Conservation (phyloP, 2,113 vertebrate genomes). For the Chionodraco myersi region DNA sequence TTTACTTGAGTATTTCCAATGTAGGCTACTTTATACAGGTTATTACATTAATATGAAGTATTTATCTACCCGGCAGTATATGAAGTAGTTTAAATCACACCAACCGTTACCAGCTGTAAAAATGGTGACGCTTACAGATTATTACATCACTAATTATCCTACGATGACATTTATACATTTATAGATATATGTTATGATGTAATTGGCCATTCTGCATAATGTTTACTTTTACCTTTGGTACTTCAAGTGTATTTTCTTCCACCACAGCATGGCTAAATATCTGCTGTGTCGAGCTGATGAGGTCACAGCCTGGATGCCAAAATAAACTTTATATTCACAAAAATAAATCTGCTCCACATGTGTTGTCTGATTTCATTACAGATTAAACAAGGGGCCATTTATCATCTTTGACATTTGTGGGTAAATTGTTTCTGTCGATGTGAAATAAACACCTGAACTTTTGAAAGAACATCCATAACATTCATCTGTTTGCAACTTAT, state of each 20-base stretch:
- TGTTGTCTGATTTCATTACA: too few relatives aligned
- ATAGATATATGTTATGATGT: neutral
- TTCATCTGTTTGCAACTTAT: too few relatives aligned
- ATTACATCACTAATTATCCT: neutral
- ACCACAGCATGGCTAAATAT: neutral
- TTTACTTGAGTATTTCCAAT: too few relatives aligned
- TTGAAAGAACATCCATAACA: too few relatives aligned
- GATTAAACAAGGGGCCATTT: too few relatives aligned
- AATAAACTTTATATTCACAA: slow-evolving; percentile 35
- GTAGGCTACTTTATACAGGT: too few relatives aligned
- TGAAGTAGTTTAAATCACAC: neutral
- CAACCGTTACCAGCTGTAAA: neutral
- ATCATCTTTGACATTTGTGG: too few relatives aligned
- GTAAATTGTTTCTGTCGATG: too few relatives aligned
- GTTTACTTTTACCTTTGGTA: neutral
- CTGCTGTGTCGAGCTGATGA: slow-evolving; percentile 1
- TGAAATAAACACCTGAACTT: too few relatives aligned
- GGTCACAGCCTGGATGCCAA: slow-evolving; percentile 17
- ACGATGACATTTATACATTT: neutral
- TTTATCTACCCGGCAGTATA: neutral
- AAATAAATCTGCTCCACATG: slow-evolving; percentile 30
- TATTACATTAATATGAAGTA: too few relatives aligned
- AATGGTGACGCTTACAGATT: neutral
- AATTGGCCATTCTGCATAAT: neutral
- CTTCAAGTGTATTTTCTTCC: neutral